Base-by-base conservation (phyloP, 2,888 invertebrate species). In the Apamea epomidion region DNA sequence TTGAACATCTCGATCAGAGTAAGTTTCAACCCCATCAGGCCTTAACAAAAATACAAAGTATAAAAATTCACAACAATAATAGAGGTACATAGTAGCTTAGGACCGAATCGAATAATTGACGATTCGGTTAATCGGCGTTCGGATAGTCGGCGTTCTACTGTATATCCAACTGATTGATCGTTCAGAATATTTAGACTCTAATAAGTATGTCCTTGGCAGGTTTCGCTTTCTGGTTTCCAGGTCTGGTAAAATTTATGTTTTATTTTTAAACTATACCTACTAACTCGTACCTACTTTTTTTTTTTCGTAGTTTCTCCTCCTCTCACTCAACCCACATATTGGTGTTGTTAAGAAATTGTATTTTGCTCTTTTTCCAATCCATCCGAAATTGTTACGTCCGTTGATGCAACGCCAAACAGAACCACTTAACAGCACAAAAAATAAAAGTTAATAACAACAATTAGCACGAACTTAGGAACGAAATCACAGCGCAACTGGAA, bases 401-500 rank as follows among this genome's bases (percentile, higher is more conserved):
- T 54, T 62, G 8, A 70, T 62, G 64, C 32, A 74, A 51, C n/a
- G n/a, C 5, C 29, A 51, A 74, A 74, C 54, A 25, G 14, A 62
- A 69, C 54, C 69, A 80, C 32, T 80, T 54, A 80, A 60, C 60
- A 60, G 18, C 51, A 32, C 73, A 37, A 70, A 73, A 73, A 83
- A 76, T 29, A 69, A 84, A 74, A 78, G 77, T 37, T 81, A 87
- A 76, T 73, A 74, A 76, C 76, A 81, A 67, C 58, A 88, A 81
- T 81, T 76, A 86, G 69, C 74, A 75, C 67, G n/a, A 75, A 72
- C 51, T 77, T 42, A 64, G 76, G 71, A 82, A 72, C 65, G 18
- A 69, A 86, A 86, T 78, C 74, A 58, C 60, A 18, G 67, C 54
- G 60, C 48, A 76, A 78, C 68, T 80, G 32, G 72, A 80, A 88